Evolutionary conservation across 2,113 vertebrate species (phyloP).

Genomic region (Patagioenas fasciata): DNA sequence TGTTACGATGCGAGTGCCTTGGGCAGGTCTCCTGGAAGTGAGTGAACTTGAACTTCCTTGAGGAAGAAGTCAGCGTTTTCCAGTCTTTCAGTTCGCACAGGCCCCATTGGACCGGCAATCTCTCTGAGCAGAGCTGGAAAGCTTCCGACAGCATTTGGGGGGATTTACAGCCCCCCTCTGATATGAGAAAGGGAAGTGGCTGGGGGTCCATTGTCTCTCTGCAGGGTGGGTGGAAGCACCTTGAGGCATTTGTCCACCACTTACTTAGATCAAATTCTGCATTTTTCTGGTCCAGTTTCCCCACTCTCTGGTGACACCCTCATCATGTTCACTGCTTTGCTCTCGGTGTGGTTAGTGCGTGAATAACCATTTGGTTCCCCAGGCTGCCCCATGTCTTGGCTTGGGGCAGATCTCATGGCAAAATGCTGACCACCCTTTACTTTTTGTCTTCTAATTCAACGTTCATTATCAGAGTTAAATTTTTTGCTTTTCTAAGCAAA

Average conservation of each 20-base stretch:
- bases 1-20: neutral
- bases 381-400: rapidly evolving
- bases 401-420: neutral
- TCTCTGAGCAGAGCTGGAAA: neutral
- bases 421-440: neutral
- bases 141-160: neutral
- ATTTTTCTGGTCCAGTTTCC: neutral
- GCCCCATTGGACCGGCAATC: neutral
- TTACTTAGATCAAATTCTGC: neutral
- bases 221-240: neutral
- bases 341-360: rapidly evolving
- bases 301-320: neutral
- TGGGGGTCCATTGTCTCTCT: neutral
- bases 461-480: neutral
- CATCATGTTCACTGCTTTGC: neutral
- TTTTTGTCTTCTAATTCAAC: neutral
- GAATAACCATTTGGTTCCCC: rapidly evolving
- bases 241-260: neutral
- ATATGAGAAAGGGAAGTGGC: neutral
- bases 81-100: neutral
- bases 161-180: neutral
- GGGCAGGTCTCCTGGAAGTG: neutral
- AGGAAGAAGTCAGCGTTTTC: neutral
- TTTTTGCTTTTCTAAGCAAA: neutral
- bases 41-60: neutral